Evolutionary conservation across 2,797 vertebrate species (phyloP), one percentile per base, ranked within the genome.

Genomic region (Spinus pinus): DNA sequence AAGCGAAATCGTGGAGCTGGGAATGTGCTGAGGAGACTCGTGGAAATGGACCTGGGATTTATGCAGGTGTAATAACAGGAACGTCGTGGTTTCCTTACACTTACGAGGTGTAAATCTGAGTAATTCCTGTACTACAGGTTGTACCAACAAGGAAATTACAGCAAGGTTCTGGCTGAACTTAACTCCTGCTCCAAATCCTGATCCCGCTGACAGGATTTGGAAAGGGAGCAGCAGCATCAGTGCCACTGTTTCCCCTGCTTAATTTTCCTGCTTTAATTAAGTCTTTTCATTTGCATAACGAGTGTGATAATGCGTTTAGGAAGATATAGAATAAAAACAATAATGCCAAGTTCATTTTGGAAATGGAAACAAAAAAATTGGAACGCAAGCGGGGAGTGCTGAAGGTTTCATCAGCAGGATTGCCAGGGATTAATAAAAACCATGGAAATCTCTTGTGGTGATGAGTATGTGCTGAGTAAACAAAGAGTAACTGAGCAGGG

Each of bases 191-290:
- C 60, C 41, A n/a, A 70, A 65, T 33, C 57, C 83, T 8, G 50
- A 28, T 73, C 79, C 57, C 12, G 6, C 35, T 57, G 53, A 49
- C 85, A 7, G 57, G 72, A 25, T 49, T 88, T 87, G n/a, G 41
- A 50, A 44, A 28, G n/a, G 47, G 21, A 18, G 30, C 24, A 24
- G 75, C 44, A 17, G 60, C 44, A 47, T 86, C 64, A 44, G 35
- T 28, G 57, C 86, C 61, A 6, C 67, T 61, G 67, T 51, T 88
- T 69, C 70, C 84, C 75, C 70, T 65, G 41, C 95, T 96, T 97
- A 94, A 93, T 97, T 97, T 95, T 75, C 93, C 66, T 56, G 60
- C 66, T 95, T 96, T 94, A 95, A 96, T 96, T 97, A 95, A 97
- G 94, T 37, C 70, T 81, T 77, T 90, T 96, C 46, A 79, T 97